phyloP scores from a whole-genome alignment of 2,113 vertebrate genomes.

The Trinectes maculatus region DNA sequence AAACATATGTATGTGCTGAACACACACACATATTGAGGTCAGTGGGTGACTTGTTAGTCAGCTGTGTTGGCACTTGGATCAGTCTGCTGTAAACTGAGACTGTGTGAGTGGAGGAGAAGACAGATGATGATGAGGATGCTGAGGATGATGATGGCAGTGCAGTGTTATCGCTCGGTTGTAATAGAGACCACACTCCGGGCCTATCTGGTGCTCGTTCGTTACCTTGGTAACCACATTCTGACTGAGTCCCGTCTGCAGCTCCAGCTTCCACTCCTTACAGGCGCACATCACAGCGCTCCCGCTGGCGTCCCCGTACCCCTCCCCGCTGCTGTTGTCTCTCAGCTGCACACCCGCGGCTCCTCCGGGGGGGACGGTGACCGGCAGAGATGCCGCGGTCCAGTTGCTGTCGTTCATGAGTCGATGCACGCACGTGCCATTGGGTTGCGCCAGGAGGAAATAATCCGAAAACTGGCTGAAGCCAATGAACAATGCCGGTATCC shows the following conservation, averaged over 20 bases:
- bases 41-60: slow-evolving; percentile 60
- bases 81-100: slow-evolving; percentile 1
- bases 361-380: slow-evolving; percentile 52
- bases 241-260: slow-evolving; percentile 90
- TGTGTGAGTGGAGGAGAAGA: slow-evolving; percentile 6
- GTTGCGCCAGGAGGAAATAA: slow-evolving; percentile 93
- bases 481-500: slow-evolving; percentile 95
- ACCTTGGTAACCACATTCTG: slow-evolving; percentile 99
- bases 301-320: slow-evolving; percentile 43
- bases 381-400: slow-evolving; percentile 72
- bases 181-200: slow-evolving; percentile 1
- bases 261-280: slow-evolving; percentile 88
- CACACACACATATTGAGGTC: slow-evolving; percentile 55
- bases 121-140: slow-evolving; percentile 21
- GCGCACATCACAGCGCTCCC: slow-evolving; percentile 81
- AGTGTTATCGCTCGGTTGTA: neutral
- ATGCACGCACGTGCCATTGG: slow-evolving; percentile 85
- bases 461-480: slow-evolving; percentile 97
- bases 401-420: slow-evolving; percentile 74
- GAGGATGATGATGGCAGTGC: slow-evolving; percentile 18
- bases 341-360: slow-evolving; percentile 57
- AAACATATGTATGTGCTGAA: neutral
- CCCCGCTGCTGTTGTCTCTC: slow-evolving; percentile 45
- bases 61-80: slow-evolving; percentile 19
- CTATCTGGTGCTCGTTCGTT: slow-evolving; percentile 67